These are phyloP conservation scores for Cryptus viduatorius DNA, from an alignment of 2,888 invertebrate genomes.

Conservation along the genomic window DNA sequence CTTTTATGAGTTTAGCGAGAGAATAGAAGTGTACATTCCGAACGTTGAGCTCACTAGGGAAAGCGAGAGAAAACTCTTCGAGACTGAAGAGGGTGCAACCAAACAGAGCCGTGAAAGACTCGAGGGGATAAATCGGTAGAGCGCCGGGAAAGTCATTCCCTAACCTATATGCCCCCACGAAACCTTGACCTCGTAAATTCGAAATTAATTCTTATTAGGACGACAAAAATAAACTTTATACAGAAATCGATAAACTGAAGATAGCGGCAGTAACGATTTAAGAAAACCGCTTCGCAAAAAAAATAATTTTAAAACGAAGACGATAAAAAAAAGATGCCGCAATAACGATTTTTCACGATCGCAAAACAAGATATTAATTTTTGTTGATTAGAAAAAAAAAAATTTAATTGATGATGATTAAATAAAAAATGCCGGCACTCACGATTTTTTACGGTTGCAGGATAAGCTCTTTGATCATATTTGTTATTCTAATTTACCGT, in stretches of 20 bases:
- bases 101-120: constrained; percentile 21
- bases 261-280: neutral
- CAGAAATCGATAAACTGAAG: neutral
- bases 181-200: constrained; percentile 42
- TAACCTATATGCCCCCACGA: constrained; percentile 20
- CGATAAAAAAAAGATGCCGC: too few relatives aligned
- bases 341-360: too few relatives aligned
- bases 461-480: too few relatives aligned
- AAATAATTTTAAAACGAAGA: too few relatives aligned
- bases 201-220: neutral
- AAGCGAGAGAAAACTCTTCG: neutral
- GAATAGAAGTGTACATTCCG: constrained; percentile 1
- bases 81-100: constrained; percentile 18
- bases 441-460: too few relatives aligned
- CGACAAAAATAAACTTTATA: neutral
- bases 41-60: constrained; percentile 17
- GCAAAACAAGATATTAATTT: too few relatives aligned
- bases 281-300: too few relatives aligned
- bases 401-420: too few relatives aligned
- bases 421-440: too few relatives aligned
- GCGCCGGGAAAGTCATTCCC: neutral
- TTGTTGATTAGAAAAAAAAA: too few relatives aligned
- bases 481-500: too few relatives aligned
- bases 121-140: constrained; percentile 42
- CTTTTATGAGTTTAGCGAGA: neutral